Evolutionary conservation across 2,888 invertebrate genomes (phyloP).

Genomic region (Lasioglossum oenotherae): DNA sequence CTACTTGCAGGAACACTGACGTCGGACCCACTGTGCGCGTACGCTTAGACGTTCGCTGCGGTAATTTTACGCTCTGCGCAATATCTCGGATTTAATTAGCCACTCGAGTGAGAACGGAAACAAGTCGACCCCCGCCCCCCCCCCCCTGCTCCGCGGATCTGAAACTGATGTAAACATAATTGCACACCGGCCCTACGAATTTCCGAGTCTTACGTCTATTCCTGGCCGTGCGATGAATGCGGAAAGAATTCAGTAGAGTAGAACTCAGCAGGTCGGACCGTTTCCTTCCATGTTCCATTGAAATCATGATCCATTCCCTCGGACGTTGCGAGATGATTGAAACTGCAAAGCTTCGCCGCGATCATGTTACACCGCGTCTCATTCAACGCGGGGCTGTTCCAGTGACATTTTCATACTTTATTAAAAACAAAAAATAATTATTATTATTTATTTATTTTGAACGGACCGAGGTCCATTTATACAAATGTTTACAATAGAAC

Average conservation of each 20-base stretch:
- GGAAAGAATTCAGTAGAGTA: conserved; percentile 15
- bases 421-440: too few species aligned
- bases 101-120: conserved; percentile 67
- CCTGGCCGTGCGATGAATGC: neutral
- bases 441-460: too few species aligned
- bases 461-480: too few species aligned
- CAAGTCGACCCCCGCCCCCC: conserved; percentile 54
- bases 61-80: conserved; percentile 70
- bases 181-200: conserved; percentile 11
- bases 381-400: neutral
- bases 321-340: neutral
- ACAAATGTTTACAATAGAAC: too few species aligned
- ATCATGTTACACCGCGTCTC: neutral
- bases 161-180: conserved; percentile 56
- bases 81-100: conserved; percentile 72
- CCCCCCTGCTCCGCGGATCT: conserved; percentile 36
- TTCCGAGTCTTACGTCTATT: neutral
- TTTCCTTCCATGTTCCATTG: neutral
- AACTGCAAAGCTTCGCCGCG: neutral
- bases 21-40: too few species aligned
- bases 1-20: neutral
- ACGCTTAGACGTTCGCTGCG: conserved; percentile 50
- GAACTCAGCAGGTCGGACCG: neutral
- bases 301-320: neutral
- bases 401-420: too few species aligned